Base-by-base conservation (phyloP, 1,140 invertebrate species). In the Odontomachus brunneus region DNA sequence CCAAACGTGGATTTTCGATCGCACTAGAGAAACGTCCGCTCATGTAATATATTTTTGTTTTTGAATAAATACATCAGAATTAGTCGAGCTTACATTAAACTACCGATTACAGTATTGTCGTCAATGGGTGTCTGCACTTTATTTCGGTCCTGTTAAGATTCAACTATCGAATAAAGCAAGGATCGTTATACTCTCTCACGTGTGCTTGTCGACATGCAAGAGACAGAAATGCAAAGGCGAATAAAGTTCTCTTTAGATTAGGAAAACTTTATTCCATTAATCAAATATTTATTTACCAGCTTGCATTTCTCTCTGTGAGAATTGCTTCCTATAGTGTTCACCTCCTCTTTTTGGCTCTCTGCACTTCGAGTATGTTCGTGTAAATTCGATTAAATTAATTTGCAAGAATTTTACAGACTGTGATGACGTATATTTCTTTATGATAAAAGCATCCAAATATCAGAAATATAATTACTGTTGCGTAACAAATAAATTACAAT, bases 41-140 rank as follows among this genome's bases (percentile, higher is more conserved):
- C 38, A 29, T 38, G 29, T 60, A 53, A 76, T 55, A 65, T 53
- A 66, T 22, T 65, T 76, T 66, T 76, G n/a, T 38, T 7, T n/a
- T 33, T 65, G 19, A 4, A n/a, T 17, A 53, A 76, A 66, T 53
- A 66, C 14, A 14, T 15, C 19, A 1, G 48, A 66, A 66, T 26
- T 24, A 48, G 11, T 53, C 51, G 44, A 76, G 19, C 51, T 38
- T 53, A 33, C 38, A 44, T 65, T 65, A 49, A 75, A 53, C n/a
- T n/a, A 48, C 2, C 49, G 26, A 7, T 55, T 66, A n/a, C 1
- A 38, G 26, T 76, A 9, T 55, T 24, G 53, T 38, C 51, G n/a
- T n/a, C n/a, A n/a, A n/a, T n/a, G n/a, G n/a, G n/a, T n/a, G n/a
- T n/a, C n/a, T n/a, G n/a, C n/a, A n/a, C n/a, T n/a, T n/a, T n/a